phyloP scores from a whole-genome alignment of 2,888 invertebrate species.

The Lissonota sp. region DNA sequence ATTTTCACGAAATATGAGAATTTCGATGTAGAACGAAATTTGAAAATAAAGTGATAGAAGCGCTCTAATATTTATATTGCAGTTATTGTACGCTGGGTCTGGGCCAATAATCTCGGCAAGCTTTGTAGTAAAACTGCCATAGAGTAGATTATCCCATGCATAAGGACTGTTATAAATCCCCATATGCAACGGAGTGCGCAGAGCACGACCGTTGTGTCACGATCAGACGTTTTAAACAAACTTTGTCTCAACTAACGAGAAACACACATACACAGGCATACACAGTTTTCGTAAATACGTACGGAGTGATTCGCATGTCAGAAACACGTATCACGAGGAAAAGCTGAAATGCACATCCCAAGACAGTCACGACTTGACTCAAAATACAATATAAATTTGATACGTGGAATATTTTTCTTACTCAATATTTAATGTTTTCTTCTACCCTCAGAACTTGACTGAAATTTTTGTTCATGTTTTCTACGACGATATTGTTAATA shows the following conservation, averaged over 20 bases:
- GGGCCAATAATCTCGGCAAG: constrained; percentile 33
- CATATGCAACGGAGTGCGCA: not conserved
- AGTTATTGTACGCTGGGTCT: constrained; percentile 11
- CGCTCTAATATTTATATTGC: not conserved
- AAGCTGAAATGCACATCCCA: constrained; percentile 5
- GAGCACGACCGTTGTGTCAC: constrained; percentile 20
- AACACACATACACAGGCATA: constrained; percentile 21
- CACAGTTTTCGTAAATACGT: not conserved
- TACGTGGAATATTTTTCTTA: no score
- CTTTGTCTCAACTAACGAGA: constrained; percentile 35
- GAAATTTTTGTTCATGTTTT: no score
- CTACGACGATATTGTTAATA: no score
- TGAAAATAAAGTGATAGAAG: no score
- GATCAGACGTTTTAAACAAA: constrained; percentile 49
- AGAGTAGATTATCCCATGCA: constrained; percentile 42
- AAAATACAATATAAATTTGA: no score
- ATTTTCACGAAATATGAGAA: no score
- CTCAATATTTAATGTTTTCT: no score
- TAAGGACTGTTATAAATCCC: constrained; percentile 4
- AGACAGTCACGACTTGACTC: no score
- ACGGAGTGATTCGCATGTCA: constrained; percentile 40
- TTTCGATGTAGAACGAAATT: no score
- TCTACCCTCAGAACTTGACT: no score
- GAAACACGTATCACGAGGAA: constrained; percentile 25
- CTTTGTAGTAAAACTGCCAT: not conserved